Base-by-base conservation (phyloP, 2,888 invertebrate genomes). In the Heliconius charithonia region DNA sequence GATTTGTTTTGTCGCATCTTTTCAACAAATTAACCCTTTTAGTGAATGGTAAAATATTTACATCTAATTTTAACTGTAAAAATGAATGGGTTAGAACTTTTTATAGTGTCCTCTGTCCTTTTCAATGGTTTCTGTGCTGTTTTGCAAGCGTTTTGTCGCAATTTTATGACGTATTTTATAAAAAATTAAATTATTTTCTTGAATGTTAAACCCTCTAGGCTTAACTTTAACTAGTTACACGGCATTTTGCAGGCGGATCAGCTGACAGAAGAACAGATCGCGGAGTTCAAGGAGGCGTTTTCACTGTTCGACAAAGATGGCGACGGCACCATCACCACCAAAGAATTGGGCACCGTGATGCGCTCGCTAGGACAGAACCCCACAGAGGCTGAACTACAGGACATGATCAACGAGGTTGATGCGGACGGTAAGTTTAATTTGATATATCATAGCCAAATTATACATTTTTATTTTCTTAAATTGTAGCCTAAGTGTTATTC, bases 351-450 rank as follows among this genome's bases (percentile, higher is more conserved):
- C 89, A 99, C 99, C 90, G 99, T 99, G 87, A 99, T 99, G 99
- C 96, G 99, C 92, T 99, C 99, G 86, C 96, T 99, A 93, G 99
- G 99, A 89, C 99, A 99, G 96, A 99, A 99, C 96, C 99, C 99
- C 93, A 99, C 99, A 93, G 99, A 99, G 96, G 99, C 99, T 80
- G 99, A 99, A 95, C 97, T 99, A 85, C 99, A 99, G 95, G 99
- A 99, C 94, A 99, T 99, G 99, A 99, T 99, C 96, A 99, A 99
- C 96, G 99, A 99, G 96, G 99, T 99, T 89, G 99, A 99, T 95
- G 98, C 98, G 87, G 98, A 99, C 94, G 97, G 97, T 97, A 91
- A 94, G 96, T 95, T 27, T 7, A 4, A 16, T 13, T 37, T 67
- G 6, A 9, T 59, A 59, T n/a, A n/a, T 59, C 3, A n/a, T 22